Base-by-base conservation (phyloP, 2,888 invertebrate genomes). In the Busseola fusca region DNA sequence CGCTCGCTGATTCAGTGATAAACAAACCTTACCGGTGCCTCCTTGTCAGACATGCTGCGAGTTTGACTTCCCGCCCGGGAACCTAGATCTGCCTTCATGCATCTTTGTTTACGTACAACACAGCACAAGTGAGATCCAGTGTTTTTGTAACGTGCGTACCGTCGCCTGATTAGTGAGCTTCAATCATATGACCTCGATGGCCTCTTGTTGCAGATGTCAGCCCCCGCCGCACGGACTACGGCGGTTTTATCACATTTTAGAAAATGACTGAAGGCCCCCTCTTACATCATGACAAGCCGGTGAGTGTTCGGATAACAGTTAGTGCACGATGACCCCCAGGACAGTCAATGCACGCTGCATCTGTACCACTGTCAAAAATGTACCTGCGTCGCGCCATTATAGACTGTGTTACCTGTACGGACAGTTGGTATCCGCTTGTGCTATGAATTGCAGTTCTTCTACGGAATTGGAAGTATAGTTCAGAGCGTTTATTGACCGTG, bases 241-340 rank as follows among this genome's bases (percentile, higher is more conserved):
- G 93, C 95, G 95, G 90, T 94, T 94, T 91, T 95, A 94, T 94
- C 94, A 95, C 88, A 95, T 94, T 90, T 91, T 95, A 90, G 95
- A 95, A 95, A 95, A 95, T 95, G 95, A 95, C 95, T 95, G 95
- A 95, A 91, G 93, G 93, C 88, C 88, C 90, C 83, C 86, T 87
- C 67, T 86, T 88, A 85, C 91, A 91, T 87, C 91, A 95, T 95
- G 95, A 93, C 86, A 94, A 93, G 91, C 91, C 94, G 94, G 95
- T 95, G 90, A 95, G 95, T 94, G 86, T 75, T 81, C 78, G 64
- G 75, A 69, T 82, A 78, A 75, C 80, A 80, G 80, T 70, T 63
- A 77, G 66, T 84, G 76, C 72, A 76, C 81, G 72, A 72, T 70
- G 80, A 72, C 74, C 63, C 70, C 70, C 72, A 72, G 62, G 54